phyloP scores from a whole-genome alignment of 2,797 vertebrate species.

The Enteromius radiatus region DNA sequence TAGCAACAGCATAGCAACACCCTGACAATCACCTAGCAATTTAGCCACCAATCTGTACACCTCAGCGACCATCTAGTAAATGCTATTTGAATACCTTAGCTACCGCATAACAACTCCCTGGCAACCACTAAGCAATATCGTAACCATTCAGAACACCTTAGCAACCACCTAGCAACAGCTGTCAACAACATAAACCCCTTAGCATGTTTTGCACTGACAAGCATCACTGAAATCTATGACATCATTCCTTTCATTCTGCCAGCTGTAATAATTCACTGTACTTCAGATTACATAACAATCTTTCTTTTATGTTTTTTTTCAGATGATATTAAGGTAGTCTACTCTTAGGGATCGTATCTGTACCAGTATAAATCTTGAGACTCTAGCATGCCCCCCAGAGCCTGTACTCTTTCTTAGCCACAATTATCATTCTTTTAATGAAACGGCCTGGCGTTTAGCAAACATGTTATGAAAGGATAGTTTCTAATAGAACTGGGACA shows the following conservation, averaged over 20 bases:
- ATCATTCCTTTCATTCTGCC: background rate
- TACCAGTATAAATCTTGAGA: slow-evolving; percentile 37
- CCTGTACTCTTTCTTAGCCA: slow-evolving; percentile 47
- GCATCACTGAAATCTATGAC: background rate
- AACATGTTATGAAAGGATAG: slow-evolving; percentile 77
- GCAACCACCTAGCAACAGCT: background rate
- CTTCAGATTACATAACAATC: slow-evolving; percentile 15
- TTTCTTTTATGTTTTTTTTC: background rate
- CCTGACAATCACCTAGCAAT: background rate
- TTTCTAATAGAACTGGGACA: slow-evolving; percentile 82
- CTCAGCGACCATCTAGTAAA: background rate
- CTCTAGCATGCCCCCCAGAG: slow-evolving; percentile 34
- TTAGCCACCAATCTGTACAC: background rate
- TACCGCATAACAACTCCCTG: background rate
- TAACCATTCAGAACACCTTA: background rate
- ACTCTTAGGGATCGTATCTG: slow-evolving; percentile 29
- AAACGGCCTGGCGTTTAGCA: slow-evolving; percentile 73
- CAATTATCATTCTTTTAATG: slow-evolving; percentile 73
- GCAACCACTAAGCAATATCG: background rate
- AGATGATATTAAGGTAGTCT: slow-evolving; percentile 34
- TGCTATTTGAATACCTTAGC: background rate
- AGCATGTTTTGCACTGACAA: background rate
- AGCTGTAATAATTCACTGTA: background rate
- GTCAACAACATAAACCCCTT: background rate
- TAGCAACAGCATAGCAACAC: background rate